Conservation (phyloP, 2,797 vertebrate species). For the Cottoperca gobio region DNA sequence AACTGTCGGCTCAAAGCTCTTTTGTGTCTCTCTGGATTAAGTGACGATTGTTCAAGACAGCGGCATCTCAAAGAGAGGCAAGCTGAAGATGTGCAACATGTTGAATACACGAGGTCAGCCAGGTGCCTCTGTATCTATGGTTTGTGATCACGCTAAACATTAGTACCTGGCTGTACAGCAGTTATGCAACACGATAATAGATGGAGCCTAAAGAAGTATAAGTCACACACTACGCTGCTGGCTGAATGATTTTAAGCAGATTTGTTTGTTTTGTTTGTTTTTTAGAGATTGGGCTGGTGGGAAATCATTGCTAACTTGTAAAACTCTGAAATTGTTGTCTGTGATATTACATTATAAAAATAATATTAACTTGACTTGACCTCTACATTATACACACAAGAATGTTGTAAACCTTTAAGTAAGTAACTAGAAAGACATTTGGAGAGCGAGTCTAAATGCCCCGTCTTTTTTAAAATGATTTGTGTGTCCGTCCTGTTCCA, state of each 20-base stretch:
- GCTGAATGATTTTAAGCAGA: not conserved
- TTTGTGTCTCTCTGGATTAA: too few species aligned
- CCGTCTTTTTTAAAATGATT: too few species aligned
- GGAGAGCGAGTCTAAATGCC: too few species aligned
- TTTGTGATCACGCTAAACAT: slow-evolving; percentile 3
- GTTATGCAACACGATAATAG: not conserved
- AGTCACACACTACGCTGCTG: not conserved
- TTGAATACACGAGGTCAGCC: not conserved
- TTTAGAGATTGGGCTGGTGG: not conserved
- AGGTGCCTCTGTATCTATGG: slow-evolving; percentile 3
- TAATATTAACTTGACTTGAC: not conserved
- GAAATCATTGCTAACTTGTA: not conserved
- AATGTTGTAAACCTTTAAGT: not conserved
- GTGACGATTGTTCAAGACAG: not conserved
- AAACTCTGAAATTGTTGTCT: not conserved
- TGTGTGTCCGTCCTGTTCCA: too few species aligned
- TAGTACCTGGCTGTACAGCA: slow-evolving; percentile 15
- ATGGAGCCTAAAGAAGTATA: not conserved
- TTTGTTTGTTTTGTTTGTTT: not conserved
- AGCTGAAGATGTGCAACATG: not conserved
- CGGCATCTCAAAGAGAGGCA: not conserved
- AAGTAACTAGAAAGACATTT: too few species aligned
- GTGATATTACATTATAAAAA: not conserved
- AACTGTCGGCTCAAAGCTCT: not conserved
- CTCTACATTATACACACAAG: not conserved